Base-by-base conservation (phyloP, 2,113 vertebrate species). In the Carassius auratus region DNA sequence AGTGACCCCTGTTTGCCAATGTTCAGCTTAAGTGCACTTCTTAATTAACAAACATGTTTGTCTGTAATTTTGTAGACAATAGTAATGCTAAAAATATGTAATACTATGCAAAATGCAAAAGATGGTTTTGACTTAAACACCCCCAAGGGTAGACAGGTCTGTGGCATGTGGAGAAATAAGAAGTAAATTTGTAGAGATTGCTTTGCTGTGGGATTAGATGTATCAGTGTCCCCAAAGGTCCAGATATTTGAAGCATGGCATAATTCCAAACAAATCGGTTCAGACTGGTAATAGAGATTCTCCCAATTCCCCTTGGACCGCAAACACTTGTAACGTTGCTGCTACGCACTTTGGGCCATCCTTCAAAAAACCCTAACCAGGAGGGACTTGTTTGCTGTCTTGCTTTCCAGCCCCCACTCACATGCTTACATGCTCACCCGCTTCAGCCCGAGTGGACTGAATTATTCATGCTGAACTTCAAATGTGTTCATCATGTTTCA, bases 401-500 rank as follows among this genome's bases (percentile, higher is more conserved):
- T 1, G 1, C 21, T 79, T 17, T 64, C 69, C 2, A 15, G 14
- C 14, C 45, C 52, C 38, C n/a, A 87, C 89, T 84, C 73, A 89
- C 45, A 78, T 89, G 87, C 79, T 85, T 83, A 90, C 81, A 92
- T 86, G 88, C 94, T 93, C 84, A 94, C 94, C 94, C 93, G 77
- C 92, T 94, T 93, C 94, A 93, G 95, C 95, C 93, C 93, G 92
- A 96, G 93, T 93, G 94, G 93, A 84, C 92, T 99, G 94, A 99
- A 99, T 99, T 96, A 98, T 98, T 98, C 94, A 98, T 98, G 93
- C 33, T 86, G 69, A 94, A 94, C 93, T 95, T 96, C 95, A 93
- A 95, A 95, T 93, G 94, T 93, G 92, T 96, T 95, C 76, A 91
- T 96, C 95, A 95, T 94, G 93, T 94, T 89, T 55, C 93, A 91